Evolutionary conservation across 2,797 vertebrate species (phyloP), one percentile per base, ranked within the genome.

Genomic region (Rhabdophis nuchalis): DNA sequence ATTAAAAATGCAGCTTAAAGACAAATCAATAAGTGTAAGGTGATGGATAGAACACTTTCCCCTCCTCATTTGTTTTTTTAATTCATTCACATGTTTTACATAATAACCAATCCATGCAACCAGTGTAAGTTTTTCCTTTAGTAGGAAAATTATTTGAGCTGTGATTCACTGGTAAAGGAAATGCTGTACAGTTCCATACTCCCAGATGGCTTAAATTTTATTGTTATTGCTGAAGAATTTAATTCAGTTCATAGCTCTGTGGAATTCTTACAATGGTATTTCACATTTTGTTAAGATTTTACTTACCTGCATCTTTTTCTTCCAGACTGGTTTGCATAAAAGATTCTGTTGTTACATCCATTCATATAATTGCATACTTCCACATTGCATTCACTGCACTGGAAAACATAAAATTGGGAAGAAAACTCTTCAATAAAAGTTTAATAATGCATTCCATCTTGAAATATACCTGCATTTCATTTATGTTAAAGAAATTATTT

Each of bases 151-250:
- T 93, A 92, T 54, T 92, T 93, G 90, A 91, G 13, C 0, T 50
- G 2, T 93, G 29, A 77, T n/a, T 41, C 27, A 92, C n/a, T 77
- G 18, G 25, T 92, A 94, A 57, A 87, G 85, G 20, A 94, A 93
- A 89, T 94, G 89, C 18, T 92, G 86, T 52, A 86, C 89, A 6
- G 86, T 18, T 91, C 18, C 85, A 0, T 72, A 93, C 90, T 92
- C 41, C 5, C 53, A 68, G 23, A 82, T 56, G 0, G 29, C 89
- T 72, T 92, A 77, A 91, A 90, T 95, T 95, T 94, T 95, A 89
- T 86, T 94, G 86, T 60, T 91, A 8, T 91, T 95, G 68, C 86
- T 94, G 87, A 94, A 93, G 93, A 89, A 53, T 90, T 60, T 92
- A 93, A 92, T 93, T 94, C 77, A 92, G 87, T 61, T 93, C 91